phyloP scores from a whole-genome alignment of 2,888 invertebrate genomes.

The Anthophora plumipes region DNA sequence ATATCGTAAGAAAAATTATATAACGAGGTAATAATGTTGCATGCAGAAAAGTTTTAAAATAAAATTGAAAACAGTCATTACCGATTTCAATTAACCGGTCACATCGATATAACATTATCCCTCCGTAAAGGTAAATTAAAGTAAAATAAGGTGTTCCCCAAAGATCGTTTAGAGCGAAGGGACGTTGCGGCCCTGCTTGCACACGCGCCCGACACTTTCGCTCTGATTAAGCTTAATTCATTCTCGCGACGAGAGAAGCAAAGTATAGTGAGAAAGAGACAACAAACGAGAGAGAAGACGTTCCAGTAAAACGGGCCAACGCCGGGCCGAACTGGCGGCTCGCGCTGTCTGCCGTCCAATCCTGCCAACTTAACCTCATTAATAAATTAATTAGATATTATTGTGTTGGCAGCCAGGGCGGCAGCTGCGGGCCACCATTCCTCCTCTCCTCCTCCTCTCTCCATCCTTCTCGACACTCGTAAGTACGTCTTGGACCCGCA shows the following conservation, averaged over 20 bases:
- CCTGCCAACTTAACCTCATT: conserved; percentile 84
- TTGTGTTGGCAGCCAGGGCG: conserved; percentile 83
- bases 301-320: conserved; percentile 68
- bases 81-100: no score
- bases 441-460: conserved; percentile 53
- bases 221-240: conserved; percentile 81
- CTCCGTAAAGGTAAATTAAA: background rate
- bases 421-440: conserved; percentile 80
- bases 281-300: conserved; percentile 66
- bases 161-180: conserved; percentile 37
- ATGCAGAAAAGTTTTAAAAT: no score
- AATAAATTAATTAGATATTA: conserved; percentile 85
- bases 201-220: conserved; percentile 79
- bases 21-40: no score
- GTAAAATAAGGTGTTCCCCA: no score
- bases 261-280: background rate
- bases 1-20: no score
- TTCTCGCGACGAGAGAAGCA: conserved; percentile 71
- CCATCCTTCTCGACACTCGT: conserved; percentile 44
- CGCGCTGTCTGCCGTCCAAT: conserved; percentile 83
- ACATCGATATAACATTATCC: no score
- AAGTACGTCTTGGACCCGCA: conserved; percentile 69
- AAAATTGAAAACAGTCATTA: no score
- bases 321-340: conserved; percentile 66
- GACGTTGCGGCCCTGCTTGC: conserved; percentile 73